Percentiles rank a stretch among this genome's conserved stretches.
These are phyloP conservation scores for Semibalanus balanoides DNA, from an alignment of 1,140 invertebrate species.

Conservation along the genomic window DNA sequence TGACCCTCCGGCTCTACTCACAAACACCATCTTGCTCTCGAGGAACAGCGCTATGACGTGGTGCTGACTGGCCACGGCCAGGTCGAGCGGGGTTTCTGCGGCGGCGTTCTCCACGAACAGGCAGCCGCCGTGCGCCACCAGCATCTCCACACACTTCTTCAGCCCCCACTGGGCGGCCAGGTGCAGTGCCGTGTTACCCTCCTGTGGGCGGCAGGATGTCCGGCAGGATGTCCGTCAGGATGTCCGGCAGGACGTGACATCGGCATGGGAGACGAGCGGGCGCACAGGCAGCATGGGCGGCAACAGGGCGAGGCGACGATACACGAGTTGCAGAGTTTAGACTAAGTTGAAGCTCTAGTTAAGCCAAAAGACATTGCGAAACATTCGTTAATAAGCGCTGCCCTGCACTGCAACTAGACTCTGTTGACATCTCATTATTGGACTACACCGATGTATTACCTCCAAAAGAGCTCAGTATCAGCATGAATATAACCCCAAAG, in stretches of 20 bases:
- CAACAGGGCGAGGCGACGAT: no score
- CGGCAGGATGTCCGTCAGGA: conserved; percentile 7
- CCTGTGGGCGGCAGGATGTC: conserved; percentile 32
- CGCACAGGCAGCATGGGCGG: no score
- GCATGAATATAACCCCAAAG: no score
- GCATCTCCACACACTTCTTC: conserved; percentile 45
- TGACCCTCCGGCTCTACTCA: conserved; percentile 29
- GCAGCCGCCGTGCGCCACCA: conserved; percentile 43
- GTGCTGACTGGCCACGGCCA: conserved; percentile 42
- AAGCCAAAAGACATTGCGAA: no score
- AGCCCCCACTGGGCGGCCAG: conserved; percentile 48
- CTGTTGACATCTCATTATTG: no score
- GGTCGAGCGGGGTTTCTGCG: conserved; percentile 46
- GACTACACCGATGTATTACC: no score
- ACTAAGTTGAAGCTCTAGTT: no score
- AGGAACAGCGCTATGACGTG: conserved; percentile 46
- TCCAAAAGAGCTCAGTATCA: no score
- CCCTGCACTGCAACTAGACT: no score
- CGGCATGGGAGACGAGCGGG: no score
- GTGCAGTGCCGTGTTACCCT: conserved; percentile 50
- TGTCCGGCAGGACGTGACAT: neutral
- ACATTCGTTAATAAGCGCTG: no score
- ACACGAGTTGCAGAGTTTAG: no score
- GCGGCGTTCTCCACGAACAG: conserved; percentile 48
- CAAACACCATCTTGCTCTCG: conserved; percentile 55